These are phyloP conservation scores for Colletes gigas DNA, from an alignment of 1,140 invertebrate genomes.

Conservation along the genomic window DNA sequence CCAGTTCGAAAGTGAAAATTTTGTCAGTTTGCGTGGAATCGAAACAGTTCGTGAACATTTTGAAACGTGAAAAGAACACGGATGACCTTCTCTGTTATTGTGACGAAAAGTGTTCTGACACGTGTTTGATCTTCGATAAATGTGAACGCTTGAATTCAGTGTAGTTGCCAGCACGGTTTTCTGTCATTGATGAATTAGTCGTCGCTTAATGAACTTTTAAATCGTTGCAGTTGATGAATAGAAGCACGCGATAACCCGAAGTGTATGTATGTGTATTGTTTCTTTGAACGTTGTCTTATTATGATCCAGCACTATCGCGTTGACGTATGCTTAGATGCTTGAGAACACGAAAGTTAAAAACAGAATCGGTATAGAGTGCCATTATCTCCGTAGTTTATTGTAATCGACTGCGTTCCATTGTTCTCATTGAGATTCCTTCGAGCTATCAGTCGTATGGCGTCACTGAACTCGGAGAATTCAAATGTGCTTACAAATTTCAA, in stretches of 20 bases:
- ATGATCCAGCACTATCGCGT: conserved; percentile 17
- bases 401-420: not conserved
- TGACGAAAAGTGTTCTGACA: too few relatives aligned
- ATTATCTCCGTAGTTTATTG: not conserved
- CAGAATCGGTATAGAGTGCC: not conserved
- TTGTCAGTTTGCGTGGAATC: too few relatives aligned
- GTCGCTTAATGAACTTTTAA: too few relatives aligned
- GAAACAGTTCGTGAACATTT: too few relatives aligned
- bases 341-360: not conserved
- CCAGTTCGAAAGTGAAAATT: too few relatives aligned
- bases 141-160: too few relatives aligned
- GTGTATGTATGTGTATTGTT: conserved; percentile 18
- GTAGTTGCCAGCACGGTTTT: too few relatives aligned
- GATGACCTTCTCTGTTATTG: too few relatives aligned
- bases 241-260: conserved; percentile 18
- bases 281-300: conserved; percentile 8
- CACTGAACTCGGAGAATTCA: conserved; percentile 17
- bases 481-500: too few relatives aligned
- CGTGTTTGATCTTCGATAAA: too few relatives aligned
- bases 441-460: not conserved
- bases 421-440: conserved; percentile 3
- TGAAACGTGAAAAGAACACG: too few relatives aligned
- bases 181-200: conserved; percentile 4
- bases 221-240: not conserved
- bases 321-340: conserved; percentile 15